Percentiles rank a stretch among this genome's conserved stretches.
phyloP scores from a whole-genome alignment of 2,113 vertebrate species.

The Ariopsis seemanni region DNA sequence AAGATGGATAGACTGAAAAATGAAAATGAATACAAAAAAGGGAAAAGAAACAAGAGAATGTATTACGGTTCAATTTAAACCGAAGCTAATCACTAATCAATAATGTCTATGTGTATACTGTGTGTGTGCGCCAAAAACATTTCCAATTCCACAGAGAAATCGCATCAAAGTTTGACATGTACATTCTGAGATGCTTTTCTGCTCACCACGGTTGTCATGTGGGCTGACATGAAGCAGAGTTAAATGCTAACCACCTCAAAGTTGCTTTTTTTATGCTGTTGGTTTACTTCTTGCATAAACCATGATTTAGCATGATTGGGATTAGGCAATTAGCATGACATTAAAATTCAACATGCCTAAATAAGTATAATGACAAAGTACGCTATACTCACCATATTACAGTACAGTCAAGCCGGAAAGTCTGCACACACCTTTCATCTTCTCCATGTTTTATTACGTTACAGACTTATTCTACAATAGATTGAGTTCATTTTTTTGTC shows the following conservation, averaged over 20 bases:
- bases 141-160: neutral
- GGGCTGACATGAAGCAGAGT: neutral
- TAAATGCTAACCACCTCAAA: neutral
- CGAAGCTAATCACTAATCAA: neutral
- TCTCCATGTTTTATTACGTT: too few relatives aligned
- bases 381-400: neutral
- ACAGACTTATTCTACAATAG: too few relatives aligned
- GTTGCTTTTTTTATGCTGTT: neutral
- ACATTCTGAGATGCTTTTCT: neutral
- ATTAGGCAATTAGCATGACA: neutral
- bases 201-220: neutral
- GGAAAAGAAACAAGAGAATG: neutral
- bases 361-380: neutral
- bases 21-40: neutral
- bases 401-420: neutral
- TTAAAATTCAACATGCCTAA: neutral
- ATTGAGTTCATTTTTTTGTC: too few relatives aligned
- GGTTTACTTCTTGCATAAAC: neutral
- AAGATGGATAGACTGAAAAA: constrained; percentile 64
- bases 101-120: neutral
- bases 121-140: too few relatives aligned
- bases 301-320: neutral
- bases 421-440: too few relatives aligned
- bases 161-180: too few relatives aligned
- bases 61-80: neutral